These are phyloP conservation scores for Melanocharis versteri DNA, from an alignment of 2,113 vertebrate genomes.

Conservation along the genomic window DNA sequence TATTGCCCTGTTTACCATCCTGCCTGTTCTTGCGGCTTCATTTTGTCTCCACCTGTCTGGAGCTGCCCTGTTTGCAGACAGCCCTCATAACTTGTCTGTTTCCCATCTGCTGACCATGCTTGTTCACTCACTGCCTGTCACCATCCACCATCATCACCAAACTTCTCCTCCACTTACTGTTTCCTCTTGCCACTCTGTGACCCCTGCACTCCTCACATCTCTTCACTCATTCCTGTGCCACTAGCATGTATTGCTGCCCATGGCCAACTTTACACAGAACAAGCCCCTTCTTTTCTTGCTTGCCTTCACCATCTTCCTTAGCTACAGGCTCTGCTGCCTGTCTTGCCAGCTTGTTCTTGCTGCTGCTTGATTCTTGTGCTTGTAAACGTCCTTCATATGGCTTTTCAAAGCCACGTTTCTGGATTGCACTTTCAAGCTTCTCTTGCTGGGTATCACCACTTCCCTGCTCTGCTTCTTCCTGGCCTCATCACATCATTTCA, in stretches of 20 bases:
- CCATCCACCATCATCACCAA: not conserved
- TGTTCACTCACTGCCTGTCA: not conserved
- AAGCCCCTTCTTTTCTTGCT: not conserved
- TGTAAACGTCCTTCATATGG: not conserved
- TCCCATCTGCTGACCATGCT: not conserved
- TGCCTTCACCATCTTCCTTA: not conserved
- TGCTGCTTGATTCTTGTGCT: not conserved
- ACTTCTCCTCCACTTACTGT: not conserved
- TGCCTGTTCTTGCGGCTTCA: not conserved
- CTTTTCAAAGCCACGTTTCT: not conserved
- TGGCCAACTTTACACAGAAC: not conserved
- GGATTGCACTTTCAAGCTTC: not conserved
- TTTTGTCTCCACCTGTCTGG: not conserved
- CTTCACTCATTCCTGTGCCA: not conserved
- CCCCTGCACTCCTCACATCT: not conserved
- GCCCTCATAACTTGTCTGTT: not conserved
- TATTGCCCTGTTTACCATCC: not conserved
- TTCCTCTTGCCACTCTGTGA: not conserved
- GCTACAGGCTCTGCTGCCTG: not conserved
- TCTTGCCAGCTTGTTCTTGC: not conserved
- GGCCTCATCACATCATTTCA: not conserved
- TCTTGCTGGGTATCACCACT: not conserved
- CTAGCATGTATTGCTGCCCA: not conserved
- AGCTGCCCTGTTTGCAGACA: not conserved
- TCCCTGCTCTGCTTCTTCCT: not conserved